These are phyloP conservation scores for Apteryx mantelli DNA, from an alignment of 2,113 vertebrate species.

Conservation along the genomic window DNA sequence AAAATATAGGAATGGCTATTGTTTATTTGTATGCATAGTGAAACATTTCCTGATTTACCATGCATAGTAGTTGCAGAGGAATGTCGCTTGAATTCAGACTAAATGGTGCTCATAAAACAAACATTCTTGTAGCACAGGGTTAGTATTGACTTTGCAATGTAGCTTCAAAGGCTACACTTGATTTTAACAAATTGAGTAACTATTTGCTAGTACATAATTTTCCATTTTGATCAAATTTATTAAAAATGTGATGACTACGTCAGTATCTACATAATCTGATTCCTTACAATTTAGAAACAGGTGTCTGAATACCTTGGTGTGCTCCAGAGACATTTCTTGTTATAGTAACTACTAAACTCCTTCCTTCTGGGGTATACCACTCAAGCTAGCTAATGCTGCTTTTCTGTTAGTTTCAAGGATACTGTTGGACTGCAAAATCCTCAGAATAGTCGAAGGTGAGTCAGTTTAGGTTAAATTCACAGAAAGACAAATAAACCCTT, in stretches of 20 bases:
- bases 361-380: neutral
- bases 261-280: neutral
- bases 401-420: neutral
- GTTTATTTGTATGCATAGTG: neutral
- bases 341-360: neutral
- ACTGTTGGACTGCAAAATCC: neutral
- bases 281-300: neutral
- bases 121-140: neutral
- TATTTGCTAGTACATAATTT: neutral
- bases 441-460: neutral
- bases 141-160: neutral
- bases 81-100: neutral
- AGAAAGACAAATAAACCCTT: neutral
- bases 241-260: neutral
- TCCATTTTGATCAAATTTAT: neutral
- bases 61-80: neutral
- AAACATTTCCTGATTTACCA: neutral
- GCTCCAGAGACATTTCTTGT: neutral
- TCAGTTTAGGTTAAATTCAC: neutral
- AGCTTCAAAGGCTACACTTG: accelerated
- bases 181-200: neutral
- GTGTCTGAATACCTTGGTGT: accelerated
- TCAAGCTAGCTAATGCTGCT: neutral
- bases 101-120: neutral
- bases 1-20: neutral